Percentiles rank a stretch among this genome's conserved stretches.
phyloP scores from a whole-genome alignment of 1,140 invertebrate species.

The Anadara kagoshimensis region DNA sequence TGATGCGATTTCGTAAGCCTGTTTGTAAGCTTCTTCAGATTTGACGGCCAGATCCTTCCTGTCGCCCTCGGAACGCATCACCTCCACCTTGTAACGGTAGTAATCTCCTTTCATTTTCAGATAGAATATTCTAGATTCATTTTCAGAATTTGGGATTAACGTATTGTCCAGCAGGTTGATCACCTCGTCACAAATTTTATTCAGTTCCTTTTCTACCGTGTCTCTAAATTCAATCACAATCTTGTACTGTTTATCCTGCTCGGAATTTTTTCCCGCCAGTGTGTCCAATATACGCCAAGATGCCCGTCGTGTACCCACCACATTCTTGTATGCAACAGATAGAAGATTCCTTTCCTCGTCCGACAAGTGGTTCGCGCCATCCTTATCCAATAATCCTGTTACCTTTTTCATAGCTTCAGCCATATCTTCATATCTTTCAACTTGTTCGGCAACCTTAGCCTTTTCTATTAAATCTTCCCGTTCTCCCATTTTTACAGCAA shows the following conservation, averaged over 20 bases:
- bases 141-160: conserved; percentile 83
- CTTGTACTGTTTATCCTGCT: conserved; percentile 98
- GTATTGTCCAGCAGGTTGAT: conserved; percentile 96
- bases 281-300: conserved; percentile 99
- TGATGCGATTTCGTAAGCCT: conserved; percentile 99
- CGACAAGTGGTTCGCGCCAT: conserved; percentile 40
- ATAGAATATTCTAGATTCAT: conserved; percentile 98
- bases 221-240: conserved; percentile 83
- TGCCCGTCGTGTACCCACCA: conserved; percentile 95
- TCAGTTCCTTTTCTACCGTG: conserved; percentile 98
- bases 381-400: conserved; percentile 44
- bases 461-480: conserved; percentile 44
- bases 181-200: conserved; percentile 98
- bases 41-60: conserved; percentile 89
- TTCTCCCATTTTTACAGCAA: conserved; percentile 11
- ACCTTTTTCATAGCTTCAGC: conserved; percentile 55
- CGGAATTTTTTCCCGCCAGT: conserved; percentile 95
- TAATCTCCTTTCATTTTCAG: conserved; percentile 99
- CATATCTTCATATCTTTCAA: conserved; percentile 68
- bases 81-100: conserved; percentile 98
- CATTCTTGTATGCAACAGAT: conserved; percentile 99
- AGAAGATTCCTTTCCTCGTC: conserved; percentile 91
- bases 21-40: conserved; percentile 98
- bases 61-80: conserved; percentile 91
- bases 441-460: conserved; percentile 62